Conservation (phyloP, 2,113 vertebrate genomes). For the Macquaria australasica region DNA sequence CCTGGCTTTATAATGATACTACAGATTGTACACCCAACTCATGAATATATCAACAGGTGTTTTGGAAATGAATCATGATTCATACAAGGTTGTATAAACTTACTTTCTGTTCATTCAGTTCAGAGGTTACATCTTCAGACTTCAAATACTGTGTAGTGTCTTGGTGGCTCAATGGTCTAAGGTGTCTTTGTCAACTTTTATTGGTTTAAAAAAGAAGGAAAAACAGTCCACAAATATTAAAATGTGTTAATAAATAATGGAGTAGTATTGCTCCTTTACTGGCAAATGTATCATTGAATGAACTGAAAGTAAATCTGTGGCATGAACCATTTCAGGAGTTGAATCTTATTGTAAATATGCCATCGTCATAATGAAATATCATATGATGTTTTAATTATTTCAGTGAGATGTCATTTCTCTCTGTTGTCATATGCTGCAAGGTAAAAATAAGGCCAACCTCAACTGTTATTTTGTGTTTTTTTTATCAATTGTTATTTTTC, state of each 20-base stretch:
- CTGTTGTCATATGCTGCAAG: neutral
- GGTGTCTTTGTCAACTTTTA: neutral
- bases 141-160: neutral
- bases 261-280: neutral
- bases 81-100: neutral
- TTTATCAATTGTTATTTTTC: slow-evolving; percentile 1
- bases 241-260: neutral
- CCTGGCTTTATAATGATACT: neutral
- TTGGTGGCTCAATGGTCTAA: neutral
- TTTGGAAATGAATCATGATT: neutral
- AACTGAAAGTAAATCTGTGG: neutral
- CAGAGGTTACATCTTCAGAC: neutral
- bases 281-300: neutral
- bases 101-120: neutral
- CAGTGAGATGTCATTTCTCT: neutral
- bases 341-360: neutral
- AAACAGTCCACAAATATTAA: neutral
- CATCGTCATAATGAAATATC: neutral
- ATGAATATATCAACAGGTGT: neutral
- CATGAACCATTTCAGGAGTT: slow-evolving; percentile 1
- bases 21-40: neutral
- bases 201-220: neutral
- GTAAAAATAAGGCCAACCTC: neutral
- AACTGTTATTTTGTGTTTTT: neutral
- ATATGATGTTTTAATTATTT: neutral